Evolutionary conservation across 2,888 invertebrate species (phyloP).

Genomic region (Tineola bisselliella): DNA sequence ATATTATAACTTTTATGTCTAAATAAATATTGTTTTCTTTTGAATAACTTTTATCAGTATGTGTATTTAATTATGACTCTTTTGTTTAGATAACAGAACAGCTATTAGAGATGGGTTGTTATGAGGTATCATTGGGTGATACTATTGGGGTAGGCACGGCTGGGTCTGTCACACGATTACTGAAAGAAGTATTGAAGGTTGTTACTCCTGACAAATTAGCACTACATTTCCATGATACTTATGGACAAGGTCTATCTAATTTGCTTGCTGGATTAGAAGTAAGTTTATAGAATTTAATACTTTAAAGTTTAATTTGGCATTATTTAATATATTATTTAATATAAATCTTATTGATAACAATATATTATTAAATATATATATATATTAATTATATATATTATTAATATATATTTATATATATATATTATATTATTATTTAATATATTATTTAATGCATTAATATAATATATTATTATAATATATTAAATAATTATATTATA

Average conservation of each 20-base stretch:
- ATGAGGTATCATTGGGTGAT: constrained; percentile 96
- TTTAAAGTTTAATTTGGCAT: neutral
- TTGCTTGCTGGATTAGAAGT: constrained; percentile 90
- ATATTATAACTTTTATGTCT: too few relatives aligned
- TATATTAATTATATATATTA: too few relatives aligned
- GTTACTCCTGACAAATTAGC: constrained; percentile 78
- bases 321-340: too few relatives aligned
- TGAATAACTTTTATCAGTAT: too few relatives aligned
- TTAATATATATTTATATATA: too few relatives aligned
- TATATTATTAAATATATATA: too few relatives aligned
- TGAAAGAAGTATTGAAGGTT: constrained; percentile 76
- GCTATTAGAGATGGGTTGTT: constrained; percentile 87
- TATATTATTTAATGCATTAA: too few relatives aligned
- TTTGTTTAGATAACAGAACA: constrained; percentile 66
- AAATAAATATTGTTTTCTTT: too few relatives aligned
- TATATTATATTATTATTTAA: too few relatives aligned
- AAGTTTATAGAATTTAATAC: constrained; percentile 15
- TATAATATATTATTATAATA: too few relatives aligned
- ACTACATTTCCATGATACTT: constrained; percentile 98
- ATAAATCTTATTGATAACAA: too few relatives aligned
- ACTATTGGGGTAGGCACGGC: constrained; percentile 97
- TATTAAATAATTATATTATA: too few relatives aligned
- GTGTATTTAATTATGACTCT: neutral
- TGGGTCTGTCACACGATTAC: constrained; percentile 77
- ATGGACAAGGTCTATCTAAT: constrained; percentile 95